Evolutionary conservation across 2,797 vertebrate genomes (phyloP), one percentile per base, ranked within the genome.

Genomic region (Anolis apletophallus): DNA sequence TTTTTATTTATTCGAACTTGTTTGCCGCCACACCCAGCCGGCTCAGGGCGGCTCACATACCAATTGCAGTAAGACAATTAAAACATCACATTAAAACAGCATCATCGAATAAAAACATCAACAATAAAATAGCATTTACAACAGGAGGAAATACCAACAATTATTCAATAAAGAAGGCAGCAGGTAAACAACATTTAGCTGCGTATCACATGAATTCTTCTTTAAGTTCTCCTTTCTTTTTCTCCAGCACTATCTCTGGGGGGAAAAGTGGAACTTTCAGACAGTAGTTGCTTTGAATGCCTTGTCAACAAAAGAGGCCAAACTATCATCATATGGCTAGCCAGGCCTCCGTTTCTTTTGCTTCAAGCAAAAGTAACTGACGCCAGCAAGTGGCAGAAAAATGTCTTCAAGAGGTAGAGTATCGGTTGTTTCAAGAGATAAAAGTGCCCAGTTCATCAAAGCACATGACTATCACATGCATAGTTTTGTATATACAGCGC

Each of bases 381-480:
- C n/a, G 13, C 68, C 68, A 64, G 17, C 7, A 40, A 87, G 26
- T 78, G 68, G 14, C n/a, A 64, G 54, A 78, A 73, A 79, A 64
- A 29, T 61, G 75, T 85, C 64, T 78, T 21, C 26, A 29, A 75
- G 74, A 85, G 75, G 75, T n/a, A 78, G 19, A 73, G 55, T 10
- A 13, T 21, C 34, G 57, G 61, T 55, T 85, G 23, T 78, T 83
- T 64, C 0, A 12, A 23, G 57, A 87, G 57, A 84, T 72, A 78
- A 79, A 84, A 79, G 55, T 12, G 7, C 61, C 80, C 73, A 80
- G 17, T 84, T 36, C n/a, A 64, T 72, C 12, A 1, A 26, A 52
- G 40, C 81, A 67, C 75, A 84, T 83, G 81, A 80, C 55, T 73
- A 16, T 87, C 81, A 79, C 40, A 79, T 23, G 81, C 57, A n/a